These are phyloP conservation scores for Ptilorrhoa leucosticta DNA, from an alignment of 2,113 vertebrate genomes.

Conservation along the genomic window DNA sequence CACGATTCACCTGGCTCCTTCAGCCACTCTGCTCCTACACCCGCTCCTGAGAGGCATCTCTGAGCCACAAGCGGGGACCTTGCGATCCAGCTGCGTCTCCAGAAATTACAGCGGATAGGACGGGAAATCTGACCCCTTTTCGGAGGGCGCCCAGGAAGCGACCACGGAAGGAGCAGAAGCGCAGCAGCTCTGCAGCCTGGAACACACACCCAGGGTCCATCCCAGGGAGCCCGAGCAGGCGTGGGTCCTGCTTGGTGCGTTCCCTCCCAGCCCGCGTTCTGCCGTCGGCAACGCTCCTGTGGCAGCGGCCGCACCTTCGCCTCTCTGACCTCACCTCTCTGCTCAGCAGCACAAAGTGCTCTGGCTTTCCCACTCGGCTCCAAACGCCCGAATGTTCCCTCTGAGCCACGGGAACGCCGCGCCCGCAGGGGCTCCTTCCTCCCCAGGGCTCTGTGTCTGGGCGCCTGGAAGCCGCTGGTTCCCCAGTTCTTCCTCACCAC, in stretches of 20 bases:
- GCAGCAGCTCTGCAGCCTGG: background rate
- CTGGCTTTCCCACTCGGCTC: background rate
- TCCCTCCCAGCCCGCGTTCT: background rate
- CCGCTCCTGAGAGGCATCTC: background rate
- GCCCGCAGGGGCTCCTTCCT: background rate
- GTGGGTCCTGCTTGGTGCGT: accelerated
- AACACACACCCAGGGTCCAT: accelerated
- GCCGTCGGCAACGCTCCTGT: accelerated
- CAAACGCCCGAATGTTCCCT: accelerated
- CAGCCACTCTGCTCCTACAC: background rate
- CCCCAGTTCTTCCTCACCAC: background rate
- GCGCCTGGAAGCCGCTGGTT: background rate
- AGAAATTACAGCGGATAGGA: background rate
- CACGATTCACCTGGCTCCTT: background rate
- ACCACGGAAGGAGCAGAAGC: background rate
- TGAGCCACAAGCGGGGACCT: accelerated
- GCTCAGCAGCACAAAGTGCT: background rate
- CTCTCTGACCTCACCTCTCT: background rate
- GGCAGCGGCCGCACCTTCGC: background rate
- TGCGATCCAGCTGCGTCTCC: background rate
- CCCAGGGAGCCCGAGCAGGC: background rate
- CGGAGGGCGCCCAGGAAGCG: background rate
- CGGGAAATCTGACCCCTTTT: background rate
- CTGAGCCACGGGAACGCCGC: accelerated
- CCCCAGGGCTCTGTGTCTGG: too few species aligned